Evolutionary conservation across 2,888 invertebrate species (phyloP).

Genomic region (Baronia brevicornis): DNA sequence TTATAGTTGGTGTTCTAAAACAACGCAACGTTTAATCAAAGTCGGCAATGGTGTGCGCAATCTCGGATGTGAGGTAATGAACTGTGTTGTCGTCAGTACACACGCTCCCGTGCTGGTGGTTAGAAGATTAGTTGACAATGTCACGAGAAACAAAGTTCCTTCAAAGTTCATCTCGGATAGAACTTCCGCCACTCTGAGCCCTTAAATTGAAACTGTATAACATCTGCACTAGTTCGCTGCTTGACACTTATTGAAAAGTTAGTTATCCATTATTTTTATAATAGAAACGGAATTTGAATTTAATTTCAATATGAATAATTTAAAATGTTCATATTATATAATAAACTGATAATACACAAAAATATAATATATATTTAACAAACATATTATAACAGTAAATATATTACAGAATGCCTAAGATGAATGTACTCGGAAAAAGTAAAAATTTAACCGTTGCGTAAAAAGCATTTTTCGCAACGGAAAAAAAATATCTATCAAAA

Average conservation of each 20-base stretch:
- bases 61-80: conserved; percentile 18
- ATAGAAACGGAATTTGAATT: too few relatives aligned
- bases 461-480: too few relatives aligned
- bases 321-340: too few relatives aligned
- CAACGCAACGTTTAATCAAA: conserved; percentile 12
- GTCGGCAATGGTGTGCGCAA: conserved; percentile 16
- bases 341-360: too few relatives aligned
- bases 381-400: too few relatives aligned
- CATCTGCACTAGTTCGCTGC: conserved; percentile 65
- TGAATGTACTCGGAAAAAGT: too few relatives aligned
- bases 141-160: conserved; percentile 59
- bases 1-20: conserved; percentile 5
- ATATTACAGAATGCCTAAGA: too few relatives aligned
- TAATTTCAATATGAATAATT: too few relatives aligned
- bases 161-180: conserved; percentile 53
- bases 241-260: conserved; percentile 59
- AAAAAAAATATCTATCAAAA: too few relatives aligned
- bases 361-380: too few relatives aligned
- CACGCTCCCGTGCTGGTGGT: conserved; percentile 43
- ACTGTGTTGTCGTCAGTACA: conserved; percentile 25
- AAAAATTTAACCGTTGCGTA: too few relatives aligned
- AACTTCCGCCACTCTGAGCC: conserved; percentile 55
- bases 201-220: conserved; percentile 72
- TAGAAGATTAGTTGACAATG: conserved; percentile 70
- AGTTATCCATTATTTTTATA: conserved; percentile 35